Percentiles rank a stretch among this genome's conserved stretches.
Evolutionary conservation across 1,140 invertebrate species (phyloP).

Genomic region (Platorchestia sp.): DNA sequence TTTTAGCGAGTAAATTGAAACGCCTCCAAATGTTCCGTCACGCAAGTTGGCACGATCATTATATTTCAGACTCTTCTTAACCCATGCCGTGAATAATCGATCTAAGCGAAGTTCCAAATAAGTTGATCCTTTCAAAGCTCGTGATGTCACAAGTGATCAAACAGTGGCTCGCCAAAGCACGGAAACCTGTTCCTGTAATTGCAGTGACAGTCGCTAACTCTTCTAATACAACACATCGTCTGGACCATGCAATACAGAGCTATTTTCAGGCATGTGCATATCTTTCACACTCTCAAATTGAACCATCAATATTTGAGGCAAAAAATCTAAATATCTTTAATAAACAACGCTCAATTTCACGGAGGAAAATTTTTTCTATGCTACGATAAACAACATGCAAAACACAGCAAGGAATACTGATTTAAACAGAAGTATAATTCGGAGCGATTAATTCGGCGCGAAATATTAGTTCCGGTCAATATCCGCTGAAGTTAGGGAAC

Average conservation of each 20-base stretch:
- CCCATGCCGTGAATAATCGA: background rate
- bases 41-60: background rate
- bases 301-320: background rate
- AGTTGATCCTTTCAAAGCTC: background rate
- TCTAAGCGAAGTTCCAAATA: background rate
- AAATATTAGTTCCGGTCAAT: background rate
- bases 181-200: too few relatives aligned
- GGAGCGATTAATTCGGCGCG: background rate
- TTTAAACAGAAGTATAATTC: background rate
- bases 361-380: background rate
- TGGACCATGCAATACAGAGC: too few relatives aligned
- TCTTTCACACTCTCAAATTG: too few relatives aligned
- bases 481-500: background rate
- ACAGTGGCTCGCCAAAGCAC: too few relatives aligned
- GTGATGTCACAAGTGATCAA: background rate
- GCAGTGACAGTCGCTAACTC: too few relatives aligned
- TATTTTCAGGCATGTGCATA: too few relatives aligned
- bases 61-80: background rate
- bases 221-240: too few relatives aligned
- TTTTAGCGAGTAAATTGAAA: background rate
- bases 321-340: background rate
- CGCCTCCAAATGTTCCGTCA: background rate
- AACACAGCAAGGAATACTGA: background rate
- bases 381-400: background rate
- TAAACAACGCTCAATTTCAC: background rate